Evolutionary conservation across 2,888 invertebrate species (phyloP), one percentile per base, ranked within the genome.

Genomic region (Petrolisthes manimaculis): DNA sequence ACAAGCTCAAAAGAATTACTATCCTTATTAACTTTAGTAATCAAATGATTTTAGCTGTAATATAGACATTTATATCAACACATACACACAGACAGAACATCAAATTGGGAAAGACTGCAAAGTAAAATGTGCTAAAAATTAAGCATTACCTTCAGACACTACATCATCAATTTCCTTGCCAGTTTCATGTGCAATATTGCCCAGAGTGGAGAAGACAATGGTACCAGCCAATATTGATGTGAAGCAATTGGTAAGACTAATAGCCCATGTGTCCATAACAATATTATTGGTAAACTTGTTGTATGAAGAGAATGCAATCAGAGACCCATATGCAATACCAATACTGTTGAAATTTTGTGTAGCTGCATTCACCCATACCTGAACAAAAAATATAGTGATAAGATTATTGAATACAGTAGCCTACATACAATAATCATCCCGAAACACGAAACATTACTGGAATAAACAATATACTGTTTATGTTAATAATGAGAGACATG

Each of bases 311-410:
- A 97, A 96, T 3, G 95, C 95, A 83, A 95, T 95, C 93, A 96
- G 95, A 14, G 97, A 97, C 61, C 98, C 98, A 93, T 98, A 98
- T 0, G 97, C 97, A 88, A 98, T 96, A 88, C 98, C 98, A 92
- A 98, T 95, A 0, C 98, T 98, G 93, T 97, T 98, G 93, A 98
- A 98, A 91, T 97, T 97, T 93, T 97, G 97, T 14, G 96, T 96
- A 24, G 96, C 96, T 21, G 97, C 97, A 93, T 97, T 97, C 85
- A 98, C 96, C 98, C 98, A 98, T 0, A 98, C 95, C 96, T 96
- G 92, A 89, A 86, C 87, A 67, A 69, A 53, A 84, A 71, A 83
- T 14, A n/a, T 84, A 84, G 6, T 53, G 79, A 6, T 54, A 79
- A 14, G 24, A 51, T 53, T 79, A 54, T 37, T 9, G 14, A 51